Conservation (phyloP, 2,797 vertebrate species). For the Limnodromus scolopaceus region DNA sequence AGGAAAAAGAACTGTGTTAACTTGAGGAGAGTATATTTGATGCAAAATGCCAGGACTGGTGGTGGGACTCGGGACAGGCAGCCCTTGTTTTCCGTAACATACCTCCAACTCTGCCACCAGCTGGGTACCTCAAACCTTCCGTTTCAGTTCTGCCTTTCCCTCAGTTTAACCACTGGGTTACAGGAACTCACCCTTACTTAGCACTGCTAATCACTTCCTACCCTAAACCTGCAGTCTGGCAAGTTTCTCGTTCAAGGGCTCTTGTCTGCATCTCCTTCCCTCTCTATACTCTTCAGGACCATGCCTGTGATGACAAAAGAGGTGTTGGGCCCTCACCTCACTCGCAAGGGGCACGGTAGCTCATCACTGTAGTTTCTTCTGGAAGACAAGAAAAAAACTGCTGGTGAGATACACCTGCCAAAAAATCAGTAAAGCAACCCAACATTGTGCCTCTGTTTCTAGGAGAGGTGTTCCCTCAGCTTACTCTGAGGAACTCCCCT, state of each 20-base stretch:
- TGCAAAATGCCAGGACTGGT: background rate
- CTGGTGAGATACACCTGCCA: background rate
- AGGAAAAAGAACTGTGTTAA: background rate
- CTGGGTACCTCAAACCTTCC: background rate
- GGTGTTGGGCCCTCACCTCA: constrained; percentile 12
- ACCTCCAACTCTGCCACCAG: background rate
- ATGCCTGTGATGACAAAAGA: background rate
- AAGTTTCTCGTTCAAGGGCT: background rate
- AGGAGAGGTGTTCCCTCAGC: background rate
- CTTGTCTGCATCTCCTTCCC: background rate
- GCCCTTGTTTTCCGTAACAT: background rate
- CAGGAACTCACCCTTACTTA: background rate
- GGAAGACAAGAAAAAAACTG: background rate
- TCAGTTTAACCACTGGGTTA: background rate
- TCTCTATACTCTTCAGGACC: background rate
- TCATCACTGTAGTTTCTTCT: constrained; percentile 51
- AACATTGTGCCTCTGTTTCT: background rate
- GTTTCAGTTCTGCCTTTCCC: background rate
- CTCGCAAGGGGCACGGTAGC: background rate
- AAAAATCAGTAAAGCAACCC: background rate
- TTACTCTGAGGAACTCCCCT: background rate
- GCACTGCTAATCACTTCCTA: background rate
- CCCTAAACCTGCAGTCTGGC: background rate
- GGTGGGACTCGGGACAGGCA: background rate
- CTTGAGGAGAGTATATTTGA: background rate